Percentiles rank a stretch among this genome's conserved stretches.
Evolutionary conservation across 2,888 invertebrate species (phyloP).

Genomic region (Cephus pulcher): DNA sequence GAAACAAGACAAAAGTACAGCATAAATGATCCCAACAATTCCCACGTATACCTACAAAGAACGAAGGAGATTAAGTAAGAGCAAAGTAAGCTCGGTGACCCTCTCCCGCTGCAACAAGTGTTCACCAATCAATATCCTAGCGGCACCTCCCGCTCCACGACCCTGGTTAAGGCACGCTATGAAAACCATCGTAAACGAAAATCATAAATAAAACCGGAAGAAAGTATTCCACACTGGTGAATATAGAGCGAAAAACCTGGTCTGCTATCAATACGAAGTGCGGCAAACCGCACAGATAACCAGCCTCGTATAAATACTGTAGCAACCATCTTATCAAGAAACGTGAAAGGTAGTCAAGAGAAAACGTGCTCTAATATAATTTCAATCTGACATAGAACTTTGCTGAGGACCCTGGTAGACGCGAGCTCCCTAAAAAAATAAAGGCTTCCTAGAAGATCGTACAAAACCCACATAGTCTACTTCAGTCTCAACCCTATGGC

Average conservation of each 20-base stretch:
- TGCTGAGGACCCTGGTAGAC: background rate
- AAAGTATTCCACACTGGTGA: background rate
- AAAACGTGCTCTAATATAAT: background rate
- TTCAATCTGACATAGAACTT: background rate
- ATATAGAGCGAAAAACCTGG: background rate
- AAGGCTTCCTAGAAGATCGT: background rate
- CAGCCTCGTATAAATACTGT: background rate
- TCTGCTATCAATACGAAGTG: background rate
- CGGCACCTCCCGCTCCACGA: background rate
- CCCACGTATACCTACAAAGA: background rate
- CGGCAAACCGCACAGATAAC: background rate
- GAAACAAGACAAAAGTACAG: background rate
- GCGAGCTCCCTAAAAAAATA: background rate
- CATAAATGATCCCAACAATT: background rate
- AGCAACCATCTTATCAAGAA: background rate
- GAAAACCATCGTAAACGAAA: background rate
- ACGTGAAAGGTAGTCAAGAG: background rate
- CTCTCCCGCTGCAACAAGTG: conserved; percentile 40
- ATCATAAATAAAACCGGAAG: background rate
- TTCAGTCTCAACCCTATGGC: background rate
- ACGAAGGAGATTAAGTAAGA: background rate
- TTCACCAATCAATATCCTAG: conserved; percentile 39
- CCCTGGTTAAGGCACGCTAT: background rate
- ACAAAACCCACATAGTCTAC: background rate
- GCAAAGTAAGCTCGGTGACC: background rate